Evolutionary conservation across 1,140 invertebrate species (phyloP).

Genomic region (Conus ventricosus): DNA sequence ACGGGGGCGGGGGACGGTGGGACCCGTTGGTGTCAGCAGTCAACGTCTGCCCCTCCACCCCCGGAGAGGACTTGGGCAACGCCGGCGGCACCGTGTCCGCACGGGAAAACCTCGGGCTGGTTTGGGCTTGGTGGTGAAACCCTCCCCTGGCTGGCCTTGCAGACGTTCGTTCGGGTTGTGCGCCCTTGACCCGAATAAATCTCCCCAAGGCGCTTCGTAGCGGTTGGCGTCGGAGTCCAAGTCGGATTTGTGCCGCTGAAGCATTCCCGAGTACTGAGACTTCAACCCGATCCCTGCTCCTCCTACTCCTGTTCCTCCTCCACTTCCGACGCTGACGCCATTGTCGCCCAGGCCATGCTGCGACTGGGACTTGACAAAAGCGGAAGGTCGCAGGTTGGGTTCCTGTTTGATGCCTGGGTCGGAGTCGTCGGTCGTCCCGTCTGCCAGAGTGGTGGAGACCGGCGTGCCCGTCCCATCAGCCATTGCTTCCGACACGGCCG

Average conservation of each 20-base stretch:
- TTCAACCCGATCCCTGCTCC: conserved; percentile 34
- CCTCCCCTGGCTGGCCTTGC: background rate
- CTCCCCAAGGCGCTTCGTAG: conserved; percentile 33
- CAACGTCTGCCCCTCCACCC: background rate
- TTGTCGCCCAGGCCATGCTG: conserved; percentile 64
- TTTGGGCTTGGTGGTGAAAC: conserved; percentile 54
- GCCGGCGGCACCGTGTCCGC: conserved; percentile 54
- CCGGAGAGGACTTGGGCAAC: background rate
- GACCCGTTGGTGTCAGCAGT: conserved; percentile 6
- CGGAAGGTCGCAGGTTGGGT: conserved; percentile 67
- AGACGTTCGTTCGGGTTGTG: conserved; percentile 32
- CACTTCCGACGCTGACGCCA: background rate
- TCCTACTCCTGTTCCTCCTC: background rate
- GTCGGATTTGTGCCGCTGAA: conserved; percentile 74
- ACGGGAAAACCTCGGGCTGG: conserved; percentile 67
- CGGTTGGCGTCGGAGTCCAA: conserved; percentile 46
- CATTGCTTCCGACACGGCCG: conserved; percentile 41
- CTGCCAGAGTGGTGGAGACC: background rate
- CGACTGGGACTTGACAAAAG: conserved; percentile 71
- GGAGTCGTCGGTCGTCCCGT: conserved; percentile 41
- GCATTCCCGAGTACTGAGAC: conserved; percentile 60
- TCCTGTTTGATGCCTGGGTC: conserved; percentile 66
- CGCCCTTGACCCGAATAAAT: background rate
- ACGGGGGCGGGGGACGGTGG: background rate
- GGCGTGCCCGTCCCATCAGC: conserved; percentile 35